phyloP scores from a whole-genome alignment of 2,113 vertebrate species.

The Pipra filicauda region DNA sequence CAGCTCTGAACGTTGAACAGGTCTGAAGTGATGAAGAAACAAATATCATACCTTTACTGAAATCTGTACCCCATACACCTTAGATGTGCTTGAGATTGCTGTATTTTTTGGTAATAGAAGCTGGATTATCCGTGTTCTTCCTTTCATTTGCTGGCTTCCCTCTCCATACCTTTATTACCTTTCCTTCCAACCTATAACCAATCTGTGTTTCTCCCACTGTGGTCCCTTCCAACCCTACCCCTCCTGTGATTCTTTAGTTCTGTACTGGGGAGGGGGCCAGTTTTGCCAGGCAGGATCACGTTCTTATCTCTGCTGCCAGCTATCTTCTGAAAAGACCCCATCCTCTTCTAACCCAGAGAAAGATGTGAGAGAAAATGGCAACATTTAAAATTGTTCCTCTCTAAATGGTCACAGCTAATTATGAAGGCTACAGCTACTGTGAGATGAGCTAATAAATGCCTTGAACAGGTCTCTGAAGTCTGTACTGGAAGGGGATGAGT shows the following conservation, averaged over 20 bases:
- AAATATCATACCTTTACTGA: background rate
- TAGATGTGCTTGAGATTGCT: background rate
- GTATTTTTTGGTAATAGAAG: background rate
- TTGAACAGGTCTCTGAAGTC: constrained; percentile 24
- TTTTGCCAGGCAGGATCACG: background rate
- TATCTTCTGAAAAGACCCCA: background rate
- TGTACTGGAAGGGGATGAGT: constrained; percentile 21
- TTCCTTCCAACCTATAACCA: background rate
- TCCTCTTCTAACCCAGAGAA: background rate
- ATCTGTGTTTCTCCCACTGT: background rate
- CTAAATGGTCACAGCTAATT: background rate
- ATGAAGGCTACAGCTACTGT: background rate
- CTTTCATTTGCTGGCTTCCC: background rate
- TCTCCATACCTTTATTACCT: background rate
- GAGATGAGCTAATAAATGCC: constrained; percentile 14
- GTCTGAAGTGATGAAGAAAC: background rate
- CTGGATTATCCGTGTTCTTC: background rate
- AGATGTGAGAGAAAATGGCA: background rate
- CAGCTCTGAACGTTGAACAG: background rate
- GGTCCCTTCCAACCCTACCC: background rate
- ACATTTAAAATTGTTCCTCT: background rate
- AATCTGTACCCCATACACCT: background rate
- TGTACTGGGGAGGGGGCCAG: background rate
- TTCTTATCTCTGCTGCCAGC: background rate
- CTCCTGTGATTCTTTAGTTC: background rate